Evolutionary conservation across 2,888 invertebrate genomes (phyloP).

Genomic region (Papilio protenor): DNA sequence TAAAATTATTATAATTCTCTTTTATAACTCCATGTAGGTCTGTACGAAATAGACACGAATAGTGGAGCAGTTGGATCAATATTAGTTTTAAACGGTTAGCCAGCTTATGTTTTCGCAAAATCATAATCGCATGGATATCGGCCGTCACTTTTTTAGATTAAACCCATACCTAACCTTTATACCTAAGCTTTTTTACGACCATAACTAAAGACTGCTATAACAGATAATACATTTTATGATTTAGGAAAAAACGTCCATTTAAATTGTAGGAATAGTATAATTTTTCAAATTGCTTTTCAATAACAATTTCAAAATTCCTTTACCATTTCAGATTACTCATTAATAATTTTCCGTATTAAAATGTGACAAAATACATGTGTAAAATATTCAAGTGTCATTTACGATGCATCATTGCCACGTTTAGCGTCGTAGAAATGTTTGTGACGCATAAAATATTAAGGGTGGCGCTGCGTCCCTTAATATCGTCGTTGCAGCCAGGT

Average conservation of each 20-base stretch:
- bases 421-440: slow-evolving; percentile 71
- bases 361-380: not conserved
- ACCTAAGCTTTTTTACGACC: slow-evolving; percentile 35
- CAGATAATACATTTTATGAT: slow-evolving; percentile 42
- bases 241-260: slow-evolving; percentile 23
- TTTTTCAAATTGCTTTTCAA: no score
- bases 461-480: slow-evolving; percentile 50
- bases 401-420: slow-evolving; percentile 62
- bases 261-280: no score
- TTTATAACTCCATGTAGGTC: not conserved
- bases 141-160: slow-evolving; percentile 45
- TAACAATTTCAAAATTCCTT: no score
- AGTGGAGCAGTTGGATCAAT: slow-evolving; percentile 44
- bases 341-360: no score
- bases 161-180: slow-evolving; percentile 45
- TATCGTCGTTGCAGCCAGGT: slow-evolving; percentile 49
- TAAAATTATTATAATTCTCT: not conserved
- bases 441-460: slow-evolving; percentile 78
- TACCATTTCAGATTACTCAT: no score
- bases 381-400: slow-evolving; percentile 50
- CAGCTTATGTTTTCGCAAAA: slow-evolving; percentile 50
- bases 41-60: slow-evolving; percentile 24
- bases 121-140: slow-evolving; percentile 43
- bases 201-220: slow-evolving; percentile 34
- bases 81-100: slow-evolving; percentile 45